Base-by-base conservation (phyloP, 2,113 vertebrate genomes). In the Silurus asotus region DNA sequence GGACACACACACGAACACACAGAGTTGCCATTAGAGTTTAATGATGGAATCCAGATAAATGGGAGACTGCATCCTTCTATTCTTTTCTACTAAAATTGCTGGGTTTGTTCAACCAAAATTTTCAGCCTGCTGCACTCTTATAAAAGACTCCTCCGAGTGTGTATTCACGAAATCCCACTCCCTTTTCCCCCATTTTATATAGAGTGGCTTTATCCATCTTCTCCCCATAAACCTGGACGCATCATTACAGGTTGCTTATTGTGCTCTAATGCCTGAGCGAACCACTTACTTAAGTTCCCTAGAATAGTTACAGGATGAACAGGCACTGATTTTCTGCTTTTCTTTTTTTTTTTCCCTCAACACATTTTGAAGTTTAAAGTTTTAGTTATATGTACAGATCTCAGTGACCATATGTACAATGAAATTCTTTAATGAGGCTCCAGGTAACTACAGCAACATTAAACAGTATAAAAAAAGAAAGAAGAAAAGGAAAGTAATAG, bases 211-310 rank as follows among this genome's bases (percentile, higher is more conserved):
- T 72, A 89, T 90, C 88, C 90, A 89, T 93, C 93, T 93, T 92
- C 90, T 92, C 89, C 87, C 89, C 89, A 91, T 92, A 91, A 94
- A 92, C 93, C 94, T 91, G 89, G 87, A 92, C 90, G 90, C 90
- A 92, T 93, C 94, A 93, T 95, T 93, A 93, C 89, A 91, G 91
- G 89, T 90, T 86, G 91, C 91, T 94, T 92, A 92, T 93, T 94
- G 92, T 94, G 90, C 92, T 93, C 92, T 94, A 93, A 95, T 93
- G 93, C 92, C 94, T 95, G 94, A 95, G 90, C 90, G 93, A 94
- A 92, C 92, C 93, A 93, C 94, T 95, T 25, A 37, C 25, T 76
- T 94, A 94, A 91, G 92, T 92, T 91, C 93, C 92, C 92, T 91
- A 61, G 90, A 89, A 90, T 86, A 89, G 92, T 88, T 88, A 88